Base-by-base conservation (phyloP, 2,797 vertebrate genomes). In the Melanogrammus aeglefinus region DNA sequence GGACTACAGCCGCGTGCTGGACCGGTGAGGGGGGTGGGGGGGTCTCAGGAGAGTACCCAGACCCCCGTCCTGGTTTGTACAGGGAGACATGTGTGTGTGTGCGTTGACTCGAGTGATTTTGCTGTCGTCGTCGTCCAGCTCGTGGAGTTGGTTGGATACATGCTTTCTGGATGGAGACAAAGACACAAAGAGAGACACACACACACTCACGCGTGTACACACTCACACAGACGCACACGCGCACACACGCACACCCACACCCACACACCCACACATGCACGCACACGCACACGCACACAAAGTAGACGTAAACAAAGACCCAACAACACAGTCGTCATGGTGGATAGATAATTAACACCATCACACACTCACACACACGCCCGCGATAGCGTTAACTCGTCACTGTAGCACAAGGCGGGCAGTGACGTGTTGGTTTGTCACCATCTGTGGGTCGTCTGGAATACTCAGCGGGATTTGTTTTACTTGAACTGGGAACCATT, bases 1-100 rank as follows among this genome's bases (percentile, higher is more conserved):
- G 89, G 94, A 95, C 87, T 94, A 94, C 3, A 90, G 90, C 41
- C 92, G 92, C 70, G 87, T 93, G 74, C 86, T 95, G 81, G 95
- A 96, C 47, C 94, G 94, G 88, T 96, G 94, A 95, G 82, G 82
- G 12, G 41, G 12, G 41, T 3, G 41, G 41, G 9, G 41, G 41
- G 10, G 41, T 13, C 10, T 12, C 1, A 4, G 13, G 5, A 16
- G 47, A 51, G 35, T 31, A 31, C 29, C 1, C 29, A 2, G 35
- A 35, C 35, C 35, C 35, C 35, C 35, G 29, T 31, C 29, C 29
- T 31, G 29, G 29, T n/a, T 31, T 31, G 29, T 31, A 31, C 29
- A 31, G 29, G 29, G 29, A 31, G 29, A 31, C 29, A 31, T 31
- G 29, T 2, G 29, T 31, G 29, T 1, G 29, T 2, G 29, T 31